Evolutionary conservation across 2,797 vertebrate species (phyloP).

Genomic region (Hephaestus fuliginosus): DNA sequence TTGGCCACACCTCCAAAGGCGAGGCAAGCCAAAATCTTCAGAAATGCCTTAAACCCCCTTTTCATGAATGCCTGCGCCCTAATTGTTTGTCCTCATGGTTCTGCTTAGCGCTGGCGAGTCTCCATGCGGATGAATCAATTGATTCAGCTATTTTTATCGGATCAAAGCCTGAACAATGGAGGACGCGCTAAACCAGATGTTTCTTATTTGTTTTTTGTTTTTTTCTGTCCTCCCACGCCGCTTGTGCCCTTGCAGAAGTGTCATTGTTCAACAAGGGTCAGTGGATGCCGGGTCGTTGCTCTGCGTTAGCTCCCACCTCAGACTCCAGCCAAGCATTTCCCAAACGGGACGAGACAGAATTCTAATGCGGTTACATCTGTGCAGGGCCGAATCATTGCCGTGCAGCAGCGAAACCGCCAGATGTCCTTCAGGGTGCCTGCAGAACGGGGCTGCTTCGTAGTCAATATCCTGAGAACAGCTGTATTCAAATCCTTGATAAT

Average conservation of each 20-base stretch:
- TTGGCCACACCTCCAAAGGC: background rate
- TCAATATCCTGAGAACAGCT: slow-evolving; percentile 7
- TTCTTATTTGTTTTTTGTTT: slow-evolving; percentile 11
- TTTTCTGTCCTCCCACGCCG: slow-evolving; percentile 14
- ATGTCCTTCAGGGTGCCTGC: slow-evolving; percentile 35
- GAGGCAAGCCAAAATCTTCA: background rate
- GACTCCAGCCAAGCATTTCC: slow-evolving; percentile 57
- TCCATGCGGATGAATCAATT: slow-evolving; percentile 1
- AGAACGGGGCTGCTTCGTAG: slow-evolving; percentile 1
- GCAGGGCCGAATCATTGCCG: slow-evolving; percentile 10
- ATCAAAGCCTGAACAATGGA: background rate
- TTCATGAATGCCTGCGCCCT: slow-evolving; percentile 7
- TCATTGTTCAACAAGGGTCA: slow-evolving; percentile 48
- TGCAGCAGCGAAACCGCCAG: slow-evolving; percentile 39
- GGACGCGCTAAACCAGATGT: slow-evolving; percentile 55
- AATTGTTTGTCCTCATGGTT: slow-evolving; percentile 25
- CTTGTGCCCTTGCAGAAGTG: slow-evolving; percentile 40
- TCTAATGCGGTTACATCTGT: slow-evolving; percentile 62
- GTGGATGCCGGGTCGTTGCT: slow-evolving; percentile 53
- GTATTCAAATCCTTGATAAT: slow-evolving; percentile 5
- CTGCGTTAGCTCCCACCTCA: slow-evolving; percentile 56
- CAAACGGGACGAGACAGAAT: slow-evolving; percentile 56
- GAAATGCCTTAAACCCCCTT: slow-evolving; percentile 2
- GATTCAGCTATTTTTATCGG: slow-evolving; percentile 22
- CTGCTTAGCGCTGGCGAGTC: background rate